Percentiles rank a stretch among this genome's conserved stretches.
Evolutionary conservation across 2,113 vertebrate genomes (phyloP).

Genomic region (Murina feae): DNA sequence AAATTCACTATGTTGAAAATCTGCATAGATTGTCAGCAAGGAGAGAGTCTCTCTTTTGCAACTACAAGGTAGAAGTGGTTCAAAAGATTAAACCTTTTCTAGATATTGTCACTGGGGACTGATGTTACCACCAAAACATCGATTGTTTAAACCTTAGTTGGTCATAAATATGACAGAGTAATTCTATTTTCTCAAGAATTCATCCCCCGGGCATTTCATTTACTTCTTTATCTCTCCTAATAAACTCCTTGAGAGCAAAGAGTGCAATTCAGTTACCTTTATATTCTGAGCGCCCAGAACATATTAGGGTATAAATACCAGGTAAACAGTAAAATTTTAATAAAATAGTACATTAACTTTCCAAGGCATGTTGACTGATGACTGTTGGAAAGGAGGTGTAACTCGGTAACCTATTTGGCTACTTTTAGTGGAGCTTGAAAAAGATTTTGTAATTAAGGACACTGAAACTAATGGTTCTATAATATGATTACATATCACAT

Average conservation of each 20-base stretch:
- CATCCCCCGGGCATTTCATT: not conserved
- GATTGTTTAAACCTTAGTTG: not conserved
- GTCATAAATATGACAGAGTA: not conserved
- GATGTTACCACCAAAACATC: not conserved
- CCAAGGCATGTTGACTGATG: not conserved
- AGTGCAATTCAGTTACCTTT: not conserved
- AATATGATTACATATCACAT: not conserved
- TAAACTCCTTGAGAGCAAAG: not conserved
- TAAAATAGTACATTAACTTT: not conserved
- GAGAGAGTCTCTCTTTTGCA: not conserved
- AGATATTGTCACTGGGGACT: not conserved
- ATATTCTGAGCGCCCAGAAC: not conserved
- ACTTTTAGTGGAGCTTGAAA: not conserved
- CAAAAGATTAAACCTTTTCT: not conserved
- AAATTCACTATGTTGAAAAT: not conserved
- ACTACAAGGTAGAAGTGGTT: not conserved
- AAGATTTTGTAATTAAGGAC: slow-evolving; percentile 5
- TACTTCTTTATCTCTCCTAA: not conserved
- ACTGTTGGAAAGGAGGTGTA: not conserved
- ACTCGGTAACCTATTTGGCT: not conserved
- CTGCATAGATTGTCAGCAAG: not conserved
- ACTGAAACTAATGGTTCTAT: not conserved
- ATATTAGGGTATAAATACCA: not conserved
- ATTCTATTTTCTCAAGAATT: not conserved
- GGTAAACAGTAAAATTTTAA: not conserved